Evolutionary conservation across 2,888 invertebrate species (phyloP).

Genomic region (Nymphalis polychloros): DNA sequence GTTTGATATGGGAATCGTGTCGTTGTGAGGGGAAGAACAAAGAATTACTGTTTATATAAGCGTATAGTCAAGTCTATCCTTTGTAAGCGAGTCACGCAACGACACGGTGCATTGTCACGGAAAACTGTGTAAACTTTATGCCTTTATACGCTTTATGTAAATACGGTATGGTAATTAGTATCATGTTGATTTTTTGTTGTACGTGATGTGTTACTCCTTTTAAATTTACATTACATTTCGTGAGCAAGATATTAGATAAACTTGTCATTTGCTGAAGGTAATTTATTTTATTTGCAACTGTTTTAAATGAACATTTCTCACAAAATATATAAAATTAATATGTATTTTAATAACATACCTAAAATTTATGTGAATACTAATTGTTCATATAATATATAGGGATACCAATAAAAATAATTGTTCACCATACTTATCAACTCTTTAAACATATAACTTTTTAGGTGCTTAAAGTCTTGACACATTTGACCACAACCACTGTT

Average conservation of each 20-base stretch:
- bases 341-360: no score
- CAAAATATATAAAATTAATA: no score
- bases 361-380: no score
- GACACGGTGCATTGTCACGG: constrained; percentile 35
- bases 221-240: constrained; percentile 8
- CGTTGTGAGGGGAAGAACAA: constrained; percentile 17
- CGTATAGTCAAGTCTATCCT: constrained; percentile 36
- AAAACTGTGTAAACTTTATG: constrained; percentile 32
- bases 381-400: no score
- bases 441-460: no score
- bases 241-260: constrained; percentile 1
- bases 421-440: no score
- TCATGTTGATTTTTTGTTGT: constrained; percentile 16
- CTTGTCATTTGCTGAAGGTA: neutral
- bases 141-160: constrained; percentile 23
- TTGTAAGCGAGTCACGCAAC: constrained; percentile 40
- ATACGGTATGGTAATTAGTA: constrained; percentile 9
- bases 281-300: neutral
- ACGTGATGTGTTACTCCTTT: constrained; percentile 9
- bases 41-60: constrained; percentile 35
- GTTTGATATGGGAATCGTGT: constrained; percentile 9
- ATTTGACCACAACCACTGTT: no score
- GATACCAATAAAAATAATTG: no score
- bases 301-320: no score
- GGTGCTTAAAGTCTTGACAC: no score